Base-by-base conservation (phyloP, 2,888 invertebrate species). In the Schizotus pectinicornis region DNA sequence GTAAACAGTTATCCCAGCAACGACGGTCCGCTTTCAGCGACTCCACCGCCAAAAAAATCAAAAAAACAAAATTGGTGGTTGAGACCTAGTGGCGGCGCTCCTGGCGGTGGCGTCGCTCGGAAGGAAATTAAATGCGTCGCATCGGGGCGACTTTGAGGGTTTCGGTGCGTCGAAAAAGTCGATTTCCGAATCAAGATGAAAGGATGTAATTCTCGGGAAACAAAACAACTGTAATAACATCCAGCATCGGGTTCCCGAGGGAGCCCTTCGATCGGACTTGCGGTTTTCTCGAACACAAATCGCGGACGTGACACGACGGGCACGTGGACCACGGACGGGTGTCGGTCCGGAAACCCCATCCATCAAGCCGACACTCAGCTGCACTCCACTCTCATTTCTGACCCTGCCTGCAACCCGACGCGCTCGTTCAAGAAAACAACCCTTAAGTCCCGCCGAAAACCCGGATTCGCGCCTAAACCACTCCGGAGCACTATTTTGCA, bases 191-290 rank as follows among this genome's bases (percentile, higher is more conserved):
- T 61, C 56, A 54, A 56, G 57, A 58, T 59, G 63, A 65, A 65
- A 67, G 67, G 65, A 66, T 66, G 69, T 70, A 70, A 72, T 74
- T 71, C 72, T 67, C 62, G 62, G 63, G 73, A 75, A 77, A 74
- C 75, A 74, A 77, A 78, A 77, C 77, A 78, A 77, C 74, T 75
- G 76, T 76, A 78, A 78, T 78, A 77, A 76, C 77, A 78, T 76
- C 74, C 67, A 76, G 73, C 71, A 75, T 73, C 71, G 69, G 65
- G 69, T 65, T 74, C 77, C 72, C 74, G 37, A 53, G 76, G 74
- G 77, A 69, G 72, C 67, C 67, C 70, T 77, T 76, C 72, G 73
- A 74, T 74, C 73, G 71, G 71, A 63, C 67, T 64, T 70, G 68
- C 67, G 72, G 71, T 71, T 71, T 70, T 71, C 70, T 67, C 56